A percentile compares a stretch with the other conserved stretches of the same genome.
Conservation (phyloP, 2,113 vertebrate genomes). For the Chamaea fasciata region DNA sequence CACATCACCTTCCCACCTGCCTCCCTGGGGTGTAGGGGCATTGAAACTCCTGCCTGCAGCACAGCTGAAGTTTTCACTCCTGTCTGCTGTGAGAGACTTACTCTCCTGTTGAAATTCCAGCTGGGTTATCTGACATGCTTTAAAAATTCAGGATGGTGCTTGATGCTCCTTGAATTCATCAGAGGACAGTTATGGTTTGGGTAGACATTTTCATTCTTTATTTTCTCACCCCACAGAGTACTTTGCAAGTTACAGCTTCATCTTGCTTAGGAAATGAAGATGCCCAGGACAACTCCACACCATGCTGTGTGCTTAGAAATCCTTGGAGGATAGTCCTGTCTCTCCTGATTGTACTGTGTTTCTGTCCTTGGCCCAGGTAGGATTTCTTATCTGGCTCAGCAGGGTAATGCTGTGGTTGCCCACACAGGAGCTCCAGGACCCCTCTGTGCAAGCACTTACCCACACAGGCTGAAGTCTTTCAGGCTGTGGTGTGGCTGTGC, state of each 20-base stretch:
- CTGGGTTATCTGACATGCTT: background rate
- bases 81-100: background rate
- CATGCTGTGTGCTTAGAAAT: background rate
- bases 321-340: background rate
- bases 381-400: background rate
- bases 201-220: background rate
- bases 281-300: background rate
- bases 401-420: fast-evolving
- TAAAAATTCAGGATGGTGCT: background rate
- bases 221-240: background rate
- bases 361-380: background rate
- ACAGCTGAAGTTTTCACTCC: background rate
- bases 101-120: background rate
- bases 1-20: background rate
- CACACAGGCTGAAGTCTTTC: background rate
- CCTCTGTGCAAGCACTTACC: background rate
- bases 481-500: background rate
- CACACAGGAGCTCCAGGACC: background rate
- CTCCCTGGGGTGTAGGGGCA: background rate
- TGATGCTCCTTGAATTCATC: background rate
- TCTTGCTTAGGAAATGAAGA: background rate
- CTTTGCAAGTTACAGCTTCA: background rate
- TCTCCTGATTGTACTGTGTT: background rate
- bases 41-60: background rate
- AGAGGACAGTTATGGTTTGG: background rate